Base-by-base conservation (phyloP, 2,888 invertebrate genomes). In the Caenorhabditis sp. region DNA sequence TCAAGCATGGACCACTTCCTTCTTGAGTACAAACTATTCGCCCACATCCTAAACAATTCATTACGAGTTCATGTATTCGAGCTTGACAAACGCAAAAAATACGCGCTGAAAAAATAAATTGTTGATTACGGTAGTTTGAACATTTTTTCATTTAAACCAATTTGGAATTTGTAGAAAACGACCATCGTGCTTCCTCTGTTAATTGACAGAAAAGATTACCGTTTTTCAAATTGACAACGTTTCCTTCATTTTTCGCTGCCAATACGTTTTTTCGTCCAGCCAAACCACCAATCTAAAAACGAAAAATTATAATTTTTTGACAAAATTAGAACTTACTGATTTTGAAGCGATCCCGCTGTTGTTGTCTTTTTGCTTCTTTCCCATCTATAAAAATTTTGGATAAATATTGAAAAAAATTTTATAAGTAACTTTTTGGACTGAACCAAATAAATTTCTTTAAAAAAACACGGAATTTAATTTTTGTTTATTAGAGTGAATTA, bases 1-100 rank as follows among this genome's bases (percentile, higher is more conserved):
- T 95, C 55, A 96, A 91, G 87, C 99, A 99, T 0, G 96, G 95
- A 0, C 99, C 99, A 10, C 95, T 93, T 0, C 97, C 97, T 90
- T 99, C 99, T 89, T 79, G 79, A 65, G 91, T 91, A 89, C 97
- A 99, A 5, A 97, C 93, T 73, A 99, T 93, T 66, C 96, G 91
- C 0, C 99, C 99, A 89, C 99, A 99, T 72, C 92, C 91, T 14
- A 93, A 88, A 86, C 99, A 99, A 89, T 99, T 99, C 88, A 94
- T 95, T 67, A 99, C 91, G 58, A 99, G 90, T 64, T 91, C 91
- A 88, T 99, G 99, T 85, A 92, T 93, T 3, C 92, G 91, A 0
- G 97, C 97, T 88, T 97, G 94, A 87, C 99, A 99, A 69, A 94
- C 92, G 89, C 99, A 99, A 12, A 72, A 14, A 43, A 43, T 43